A percentile compares a stretch with the other conserved stretches of the same genome.
Conservation (phyloP, 1,140 invertebrate species). For the Aphis gossypii region DNA sequence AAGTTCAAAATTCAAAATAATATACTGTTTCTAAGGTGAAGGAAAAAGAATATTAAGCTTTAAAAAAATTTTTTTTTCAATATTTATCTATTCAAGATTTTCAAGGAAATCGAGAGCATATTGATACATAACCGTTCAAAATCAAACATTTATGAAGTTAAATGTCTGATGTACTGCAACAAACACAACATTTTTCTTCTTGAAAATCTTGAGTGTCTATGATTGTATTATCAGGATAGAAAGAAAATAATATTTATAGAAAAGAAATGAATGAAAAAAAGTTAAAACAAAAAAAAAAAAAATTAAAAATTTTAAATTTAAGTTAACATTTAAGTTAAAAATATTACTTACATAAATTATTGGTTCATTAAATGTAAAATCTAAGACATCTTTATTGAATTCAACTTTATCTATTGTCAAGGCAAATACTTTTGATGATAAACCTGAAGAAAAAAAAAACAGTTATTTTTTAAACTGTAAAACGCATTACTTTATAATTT, state of each 20-base stretch:
- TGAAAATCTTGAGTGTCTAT: too few species aligned
- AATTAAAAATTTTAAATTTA: too few species aligned
- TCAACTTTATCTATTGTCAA: slow-evolving; percentile 86
- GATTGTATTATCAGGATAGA: too few species aligned
- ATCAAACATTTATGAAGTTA: not conserved
- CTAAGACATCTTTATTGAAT: slow-evolving; percentile 69
- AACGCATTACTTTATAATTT: not conserved
- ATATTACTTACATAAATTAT: slow-evolving; percentile 51
- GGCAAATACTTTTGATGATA: slow-evolving; percentile 87
- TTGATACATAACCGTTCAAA: not conserved
- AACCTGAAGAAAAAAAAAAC: slow-evolving; percentile 69
- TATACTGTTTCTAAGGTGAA: not conserved
- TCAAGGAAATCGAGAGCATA: not conserved
- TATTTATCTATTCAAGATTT: not conserved
- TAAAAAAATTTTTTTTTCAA: not conserved
- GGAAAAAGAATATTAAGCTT: not conserved
- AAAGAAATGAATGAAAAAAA: too few species aligned
- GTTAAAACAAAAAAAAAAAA: too few species aligned
- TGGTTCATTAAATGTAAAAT: slow-evolving; percentile 60
- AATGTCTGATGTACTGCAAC: not conserved
- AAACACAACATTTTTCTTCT: not conserved
- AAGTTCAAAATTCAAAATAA: not conserved
- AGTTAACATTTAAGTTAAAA: not conserved
- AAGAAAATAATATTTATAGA: too few species aligned
- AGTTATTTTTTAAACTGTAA: slow-evolving; percentile 14